These are phyloP conservation scores for Agonopterix alstromeriana DNA, from an alignment of 2,888 invertebrate genomes.

Conservation along the genomic window DNA sequence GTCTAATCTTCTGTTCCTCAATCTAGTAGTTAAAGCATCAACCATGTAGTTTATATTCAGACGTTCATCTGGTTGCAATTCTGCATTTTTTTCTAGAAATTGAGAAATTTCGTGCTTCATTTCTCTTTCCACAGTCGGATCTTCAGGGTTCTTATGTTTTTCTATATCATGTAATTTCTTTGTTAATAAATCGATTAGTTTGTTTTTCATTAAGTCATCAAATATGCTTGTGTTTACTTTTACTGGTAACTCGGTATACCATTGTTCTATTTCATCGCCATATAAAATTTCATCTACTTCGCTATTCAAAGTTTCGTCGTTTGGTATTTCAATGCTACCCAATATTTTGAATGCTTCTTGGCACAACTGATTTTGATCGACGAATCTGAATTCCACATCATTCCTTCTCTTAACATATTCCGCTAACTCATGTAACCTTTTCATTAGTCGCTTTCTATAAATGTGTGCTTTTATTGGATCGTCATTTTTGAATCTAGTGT, in stretches of 20 bases:
- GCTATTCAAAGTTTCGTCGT: conserved; percentile 29
- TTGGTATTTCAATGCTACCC: conserved; percentile 39
- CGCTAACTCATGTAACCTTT: conserved; percentile 24
- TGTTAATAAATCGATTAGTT: conserved; percentile 28
- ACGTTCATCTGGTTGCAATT: conserved; percentile 20
- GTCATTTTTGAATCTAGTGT: conserved; percentile 28
- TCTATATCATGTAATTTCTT: conserved; percentile 30
- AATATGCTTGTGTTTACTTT: conserved; percentile 15
- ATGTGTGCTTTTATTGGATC: conserved; percentile 30
- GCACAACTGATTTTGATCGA: conserved; percentile 19
- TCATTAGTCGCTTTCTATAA: conserved; percentile 32
- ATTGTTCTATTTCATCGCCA: conserved; percentile 40
- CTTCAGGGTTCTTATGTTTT: conserved; percentile 14
- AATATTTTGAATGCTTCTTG: conserved; percentile 26
- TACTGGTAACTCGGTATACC: conserved; percentile 36
- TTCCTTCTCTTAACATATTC: conserved; percentile 22
- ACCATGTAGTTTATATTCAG: conserved; percentile 32
- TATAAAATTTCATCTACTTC: conserved; percentile 47
- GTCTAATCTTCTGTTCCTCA: conserved; percentile 19
- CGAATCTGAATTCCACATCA: conserved; percentile 20
- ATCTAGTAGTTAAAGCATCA: conserved; percentile 27
- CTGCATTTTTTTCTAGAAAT: conserved; percentile 26
- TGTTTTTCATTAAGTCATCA: conserved; percentile 22
- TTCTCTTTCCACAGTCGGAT: conserved; percentile 18
- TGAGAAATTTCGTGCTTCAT: conserved; percentile 29